These are phyloP conservation scores for Sturmia bella DNA, from an alignment of 2,888 invertebrate genomes.

Conservation along the genomic window DNA sequence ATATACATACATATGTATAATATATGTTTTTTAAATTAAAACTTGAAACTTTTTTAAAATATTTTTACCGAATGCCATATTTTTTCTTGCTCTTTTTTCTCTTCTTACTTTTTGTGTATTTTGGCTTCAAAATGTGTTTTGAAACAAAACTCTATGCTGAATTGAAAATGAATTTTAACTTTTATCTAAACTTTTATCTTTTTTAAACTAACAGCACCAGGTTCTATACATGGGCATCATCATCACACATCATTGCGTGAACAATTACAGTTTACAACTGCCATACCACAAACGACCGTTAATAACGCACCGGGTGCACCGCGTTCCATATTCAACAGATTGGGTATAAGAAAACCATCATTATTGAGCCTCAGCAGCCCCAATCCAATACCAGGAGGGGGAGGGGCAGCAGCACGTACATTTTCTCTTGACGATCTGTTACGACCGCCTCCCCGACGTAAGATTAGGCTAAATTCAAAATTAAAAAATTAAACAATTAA, in stretches of 20 bases:
- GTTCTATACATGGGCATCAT: slow-evolving; percentile 78
- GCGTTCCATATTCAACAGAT: slow-evolving; percentile 90
- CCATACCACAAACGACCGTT: slow-evolving; percentile 81
- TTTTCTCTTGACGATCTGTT: slow-evolving; percentile 94
- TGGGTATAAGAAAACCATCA: slow-evolving; percentile 94
- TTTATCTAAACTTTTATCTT: slow-evolving; percentile 42
- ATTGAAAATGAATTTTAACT: slow-evolving; percentile 19
- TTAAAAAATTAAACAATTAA: slow-evolving; percentile 65
- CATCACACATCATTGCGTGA: slow-evolving; percentile 85
- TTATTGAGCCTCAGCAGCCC: slow-evolving; percentile 90
- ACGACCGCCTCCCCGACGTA: slow-evolving; percentile 91
- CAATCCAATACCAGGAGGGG: slow-evolving; percentile 80
- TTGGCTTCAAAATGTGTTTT: slow-evolving; percentile 1
- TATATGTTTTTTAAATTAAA: slow-evolving; percentile 20
- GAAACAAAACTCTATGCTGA: slow-evolving; percentile 11
- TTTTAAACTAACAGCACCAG: slow-evolving; percentile 74
- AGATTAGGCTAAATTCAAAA: slow-evolving; percentile 82
- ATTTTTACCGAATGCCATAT: slow-evolving; percentile 49
- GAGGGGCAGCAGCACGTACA: slow-evolving; percentile 88
- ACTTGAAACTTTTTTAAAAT: slow-evolving; percentile 20
- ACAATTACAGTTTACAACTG: slow-evolving; percentile 83
- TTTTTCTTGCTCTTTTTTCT: slow-evolving; percentile 56
- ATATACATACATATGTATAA: slow-evolving; percentile 5
- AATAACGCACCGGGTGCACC: slow-evolving; percentile 83
- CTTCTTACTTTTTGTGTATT: slow-evolving; percentile 27